Evolutionary conservation across 2,797 vertebrate genomes (phyloP).

Genomic region (Neosalanx taihuensis): DNA sequence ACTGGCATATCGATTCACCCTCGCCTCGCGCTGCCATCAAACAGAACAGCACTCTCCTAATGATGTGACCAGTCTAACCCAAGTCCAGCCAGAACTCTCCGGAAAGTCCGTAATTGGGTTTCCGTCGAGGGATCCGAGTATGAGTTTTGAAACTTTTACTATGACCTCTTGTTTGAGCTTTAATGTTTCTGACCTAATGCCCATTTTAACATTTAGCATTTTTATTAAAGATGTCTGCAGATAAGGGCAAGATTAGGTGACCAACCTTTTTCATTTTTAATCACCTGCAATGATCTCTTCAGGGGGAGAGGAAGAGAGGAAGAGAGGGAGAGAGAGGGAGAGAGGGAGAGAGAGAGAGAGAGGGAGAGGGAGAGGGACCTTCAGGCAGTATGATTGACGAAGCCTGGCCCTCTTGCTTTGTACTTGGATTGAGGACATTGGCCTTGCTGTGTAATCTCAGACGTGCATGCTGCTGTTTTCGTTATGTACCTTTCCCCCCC

Average conservation of each 20-base stretch:
- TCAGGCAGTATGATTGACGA: conserved; percentile 20
- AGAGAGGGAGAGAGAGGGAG: not conserved
- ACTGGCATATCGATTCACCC: conserved; percentile 12
- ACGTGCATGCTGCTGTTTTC: conserved; percentile 44
- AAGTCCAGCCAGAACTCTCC: not conserved
- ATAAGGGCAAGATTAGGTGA: not conserved
- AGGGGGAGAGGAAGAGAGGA: not conserved
- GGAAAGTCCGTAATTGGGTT: conserved; percentile 4
- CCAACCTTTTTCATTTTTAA: not conserved
- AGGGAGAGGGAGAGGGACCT: not conserved
- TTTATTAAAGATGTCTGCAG: not conserved
- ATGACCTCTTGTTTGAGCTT: not conserved
- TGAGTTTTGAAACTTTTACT: not conserved
- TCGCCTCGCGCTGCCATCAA: conserved; percentile 1
- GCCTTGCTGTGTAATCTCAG: conserved; percentile 33
- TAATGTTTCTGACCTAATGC: not conserved
- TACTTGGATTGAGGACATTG: conserved; percentile 30
- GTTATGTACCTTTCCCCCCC: not conserved
- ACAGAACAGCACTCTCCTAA: not conserved
- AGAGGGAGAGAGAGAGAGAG: not conserved
- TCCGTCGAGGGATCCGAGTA: too few relatives aligned
- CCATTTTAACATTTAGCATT: too few relatives aligned
- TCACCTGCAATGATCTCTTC: not conserved
- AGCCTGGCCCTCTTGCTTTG: conserved; percentile 19
- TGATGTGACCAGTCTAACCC: not conserved